Conservation (phyloP, 2,113 vertebrate species). For the Microcebus tavaratra region DNA sequence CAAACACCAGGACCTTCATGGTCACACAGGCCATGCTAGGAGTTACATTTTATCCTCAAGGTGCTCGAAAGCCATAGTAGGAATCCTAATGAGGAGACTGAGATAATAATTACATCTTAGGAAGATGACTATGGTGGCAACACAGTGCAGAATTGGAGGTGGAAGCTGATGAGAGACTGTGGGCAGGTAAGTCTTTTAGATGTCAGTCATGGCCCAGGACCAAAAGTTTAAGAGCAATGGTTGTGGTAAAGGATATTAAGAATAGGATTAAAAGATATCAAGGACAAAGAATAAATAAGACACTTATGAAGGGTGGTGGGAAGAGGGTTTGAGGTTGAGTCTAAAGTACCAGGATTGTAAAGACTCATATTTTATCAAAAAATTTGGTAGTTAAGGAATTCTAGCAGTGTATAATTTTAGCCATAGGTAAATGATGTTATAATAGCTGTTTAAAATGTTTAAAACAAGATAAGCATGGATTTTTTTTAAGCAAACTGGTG, state of each 20-base stretch:
- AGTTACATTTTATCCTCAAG: not conserved
- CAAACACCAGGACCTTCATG: not conserved
- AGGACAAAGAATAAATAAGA: not conserved
- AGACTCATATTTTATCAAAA: not conserved
- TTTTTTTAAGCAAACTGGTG: not conserved
- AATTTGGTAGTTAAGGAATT: not conserved
- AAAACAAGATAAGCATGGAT: not conserved
- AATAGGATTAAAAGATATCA: not conserved
- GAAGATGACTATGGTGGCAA: not conserved
- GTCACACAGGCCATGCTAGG: fast-evolving
- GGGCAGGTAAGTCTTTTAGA: not conserved
- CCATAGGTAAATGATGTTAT: not conserved
- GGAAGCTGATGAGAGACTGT: not conserved
- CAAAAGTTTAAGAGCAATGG: not conserved
- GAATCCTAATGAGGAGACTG: not conserved
- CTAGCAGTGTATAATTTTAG: not conserved
- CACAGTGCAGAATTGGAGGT: not conserved
- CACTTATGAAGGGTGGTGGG: not conserved
- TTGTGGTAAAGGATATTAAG: not conserved
- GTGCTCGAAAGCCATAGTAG: not conserved
- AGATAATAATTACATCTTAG: not conserved
- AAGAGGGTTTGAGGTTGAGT: not conserved
- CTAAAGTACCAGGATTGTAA: not conserved
- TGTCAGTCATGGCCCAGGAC: not conserved
- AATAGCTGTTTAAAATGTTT: not conserved